Base-by-base conservation (phyloP, 2,797 vertebrate species). In the Dipus sagitta region DNA sequence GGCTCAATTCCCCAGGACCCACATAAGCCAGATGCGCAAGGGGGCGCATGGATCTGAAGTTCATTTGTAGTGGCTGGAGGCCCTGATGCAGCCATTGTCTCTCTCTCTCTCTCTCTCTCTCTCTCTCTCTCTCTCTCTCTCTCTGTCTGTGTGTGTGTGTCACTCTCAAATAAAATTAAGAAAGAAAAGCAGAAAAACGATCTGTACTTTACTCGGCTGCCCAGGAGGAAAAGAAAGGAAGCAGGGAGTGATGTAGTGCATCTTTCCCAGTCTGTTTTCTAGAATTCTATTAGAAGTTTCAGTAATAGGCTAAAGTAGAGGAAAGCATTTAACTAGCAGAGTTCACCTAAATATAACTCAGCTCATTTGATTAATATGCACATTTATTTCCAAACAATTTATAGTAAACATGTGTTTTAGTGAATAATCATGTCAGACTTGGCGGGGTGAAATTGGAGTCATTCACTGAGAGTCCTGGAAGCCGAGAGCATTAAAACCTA, bases 211-310 rank as follows among this genome's bases (percentile, higher is more conserved):
- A 18, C 47, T 70, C 75, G 84, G n/a, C 77, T 78, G n/a, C 75
- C n/a, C 8, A 60, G 32, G 76, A 89, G 71, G 52, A 38, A 74
- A 70, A 18, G 13, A 62, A 83, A 34, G 21, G 15, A 12, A 6
- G 8, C 26, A 77, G 28, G 8, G 18, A 24, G 18, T 62, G 26
- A 82, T 89, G 23, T 78, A 75, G 71, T 76, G 26, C n/a, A 71
- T 90, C 85, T 94, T 88, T 91, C 85, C 78, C 78, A 32, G 82
- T 58, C 71, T 79, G 0, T 85, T 79, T 68, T 76, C 84, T 93
- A 91, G 88, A 96, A 88, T 95, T 88, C 77, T 88, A 2, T 77
- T 90, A 68, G 47, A 78, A 11, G 91, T 95, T 95, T 91, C 65
- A 93, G 38, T 82, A 80, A 60, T 34, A 86, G 32, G 32, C 42